Percentiles rank a stretch among this genome's conserved stretches.
phyloP scores from a whole-genome alignment of 2,113 vertebrate species.

The Acanthochromis polyacanthus region DNA sequence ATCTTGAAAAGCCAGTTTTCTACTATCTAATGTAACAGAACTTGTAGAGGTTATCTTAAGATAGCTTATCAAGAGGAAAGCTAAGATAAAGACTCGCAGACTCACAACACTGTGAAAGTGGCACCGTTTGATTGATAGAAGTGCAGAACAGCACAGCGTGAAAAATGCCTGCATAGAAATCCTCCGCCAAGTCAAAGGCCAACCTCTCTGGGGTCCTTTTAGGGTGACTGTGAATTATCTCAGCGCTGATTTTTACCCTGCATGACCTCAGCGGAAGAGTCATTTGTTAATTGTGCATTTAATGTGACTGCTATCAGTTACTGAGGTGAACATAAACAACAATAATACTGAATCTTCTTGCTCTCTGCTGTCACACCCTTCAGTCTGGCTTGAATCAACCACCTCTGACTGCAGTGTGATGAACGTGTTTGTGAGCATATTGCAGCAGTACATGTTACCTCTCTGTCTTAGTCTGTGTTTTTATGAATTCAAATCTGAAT shows the following conservation, averaged over 20 bases:
- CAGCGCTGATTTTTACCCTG: not conserved
- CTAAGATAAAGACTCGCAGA: not conserved
- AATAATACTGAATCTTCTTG: not conserved
- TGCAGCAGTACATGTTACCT: not conserved
- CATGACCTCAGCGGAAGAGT: conserved; percentile 6
- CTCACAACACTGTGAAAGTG: not conserved
- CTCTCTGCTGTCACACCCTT: conserved; percentile 34
- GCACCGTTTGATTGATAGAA: not conserved
- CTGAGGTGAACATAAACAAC: conserved; percentile 4
- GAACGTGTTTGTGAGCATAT: not conserved
- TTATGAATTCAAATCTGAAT: not conserved
- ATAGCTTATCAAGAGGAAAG: not conserved
- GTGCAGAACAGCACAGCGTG: not conserved
- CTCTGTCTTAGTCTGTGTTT: not conserved
- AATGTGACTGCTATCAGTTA: not conserved
- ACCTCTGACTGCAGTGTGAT: not conserved
- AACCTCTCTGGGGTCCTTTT: not conserved
- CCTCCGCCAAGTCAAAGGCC: not conserved
- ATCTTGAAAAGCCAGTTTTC: not conserved
- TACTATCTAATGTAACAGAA: not conserved
- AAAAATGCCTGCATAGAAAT: too few species aligned
- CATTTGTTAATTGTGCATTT: not conserved
- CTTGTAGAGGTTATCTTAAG: not conserved
- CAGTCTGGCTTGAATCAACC: conserved; percentile 14
- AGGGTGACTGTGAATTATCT: too few species aligned